phyloP scores from a whole-genome alignment of 2,888 invertebrate species.

The Nemotelus nigrinus region DNA sequence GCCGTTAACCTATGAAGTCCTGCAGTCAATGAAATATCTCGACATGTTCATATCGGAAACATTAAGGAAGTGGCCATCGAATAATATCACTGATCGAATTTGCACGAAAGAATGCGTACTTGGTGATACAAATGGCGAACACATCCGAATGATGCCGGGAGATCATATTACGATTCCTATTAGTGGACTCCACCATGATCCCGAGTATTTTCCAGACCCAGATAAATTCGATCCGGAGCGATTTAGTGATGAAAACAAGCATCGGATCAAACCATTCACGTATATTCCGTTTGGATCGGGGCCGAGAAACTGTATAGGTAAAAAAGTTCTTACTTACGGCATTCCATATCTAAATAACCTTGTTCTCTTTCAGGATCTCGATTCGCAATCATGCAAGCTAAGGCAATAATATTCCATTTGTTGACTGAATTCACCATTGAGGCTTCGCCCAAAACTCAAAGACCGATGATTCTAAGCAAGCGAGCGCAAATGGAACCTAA shows the following conservation, averaged over 20 bases:
- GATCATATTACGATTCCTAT: constrained; percentile 61
- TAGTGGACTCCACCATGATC: constrained; percentile 67
- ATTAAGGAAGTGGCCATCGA: constrained; percentile 68
- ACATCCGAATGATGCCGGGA: constrained; percentile 58
- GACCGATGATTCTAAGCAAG: neutral
- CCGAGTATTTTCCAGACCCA: constrained; percentile 68
- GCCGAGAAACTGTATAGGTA: constrained; percentile 71
- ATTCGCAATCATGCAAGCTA: constrained; percentile 1
- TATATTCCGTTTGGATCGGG: constrained; percentile 70
- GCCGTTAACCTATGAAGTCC: constrained; percentile 67
- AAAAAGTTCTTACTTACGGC: neutral
- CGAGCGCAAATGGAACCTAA: neutral
- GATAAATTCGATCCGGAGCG: constrained; percentile 69
- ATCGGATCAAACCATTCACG: constrained; percentile 62
- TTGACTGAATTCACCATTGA: constrained; percentile 11
- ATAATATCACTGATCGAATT: constrained; percentile 64
- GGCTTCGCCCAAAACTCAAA: neutral
- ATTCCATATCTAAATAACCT: too few species aligned
- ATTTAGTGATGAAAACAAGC: constrained; percentile 68
- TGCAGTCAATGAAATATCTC: constrained; percentile 71
- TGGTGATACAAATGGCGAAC: constrained; percentile 57
- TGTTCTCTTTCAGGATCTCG: neutral
- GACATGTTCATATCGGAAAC: constrained; percentile 68
- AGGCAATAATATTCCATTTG: neutral
- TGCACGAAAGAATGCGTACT: constrained; percentile 67